Base-by-base conservation (phyloP, 2,888 invertebrate genomes). In the Sisyra nigra region DNA sequence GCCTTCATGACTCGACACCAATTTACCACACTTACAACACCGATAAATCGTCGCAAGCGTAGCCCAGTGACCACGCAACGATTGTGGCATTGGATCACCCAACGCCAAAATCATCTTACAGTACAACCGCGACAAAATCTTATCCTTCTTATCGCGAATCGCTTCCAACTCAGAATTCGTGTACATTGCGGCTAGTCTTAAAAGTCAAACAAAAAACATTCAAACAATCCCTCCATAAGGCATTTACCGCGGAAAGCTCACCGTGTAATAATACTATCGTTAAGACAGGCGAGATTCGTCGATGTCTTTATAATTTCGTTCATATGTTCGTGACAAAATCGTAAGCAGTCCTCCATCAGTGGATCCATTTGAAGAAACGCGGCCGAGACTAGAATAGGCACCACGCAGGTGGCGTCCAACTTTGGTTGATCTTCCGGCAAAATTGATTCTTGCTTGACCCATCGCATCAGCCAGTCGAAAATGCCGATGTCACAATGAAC, bases 401-500 rank as follows among this genome's bases (percentile, higher is more conserved):
- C 76, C 2, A 92, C 93, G 60, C 88, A 92, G 54, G 72, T 76
- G 0, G 85, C 71, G 57, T 91, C 89, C 35, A 85, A 61, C 34
- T 66, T 60, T 0, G 86, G 85, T 71, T 75, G 74, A 50, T 75
- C 75, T 0, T 74, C 75, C 46, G 74, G 64, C 2, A 48, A 37
- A 46, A 74, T 68, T 1, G 71, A 64, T 51, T 82, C 82, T 24
- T 76, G 72, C 60, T 91, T 89, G n/a, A 93, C 86, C 88, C 93
- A 94, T 49, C 80, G 77, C 84, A 94, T 91, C 42, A 96, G 66
- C 92, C 93, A 94, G 54, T 93, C 93, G 61, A 96, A 96, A 47
- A 94, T 91, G 58, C 84, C 74, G 45, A 96, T 83, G 63, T 96
- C 94, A 58, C 94, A 96, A 58, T 94, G 94, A 1, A 96, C 94